phyloP scores from a whole-genome alignment of 2,797 vertebrate genomes.

The Phyllotis vaccarum region DNA sequence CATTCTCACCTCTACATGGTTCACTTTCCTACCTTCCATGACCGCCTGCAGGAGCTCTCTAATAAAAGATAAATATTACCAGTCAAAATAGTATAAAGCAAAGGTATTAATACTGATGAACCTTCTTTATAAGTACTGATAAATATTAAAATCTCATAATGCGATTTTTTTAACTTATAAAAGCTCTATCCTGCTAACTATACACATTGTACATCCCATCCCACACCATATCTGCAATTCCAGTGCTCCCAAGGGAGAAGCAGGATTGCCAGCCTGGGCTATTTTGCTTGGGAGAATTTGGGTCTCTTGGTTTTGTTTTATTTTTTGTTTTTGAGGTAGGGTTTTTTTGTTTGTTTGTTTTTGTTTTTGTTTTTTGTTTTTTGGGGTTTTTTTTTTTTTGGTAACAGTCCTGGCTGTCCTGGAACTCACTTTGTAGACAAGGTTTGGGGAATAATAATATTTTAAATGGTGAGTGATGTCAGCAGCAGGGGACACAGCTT shows the following conservation, averaged over 20 bases:
- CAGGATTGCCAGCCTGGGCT: not conserved
- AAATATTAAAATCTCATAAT: not conserved
- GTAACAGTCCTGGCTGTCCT: not conserved
- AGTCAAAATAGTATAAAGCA: not conserved
- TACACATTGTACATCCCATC: not conserved
- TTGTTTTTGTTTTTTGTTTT: not conserved
- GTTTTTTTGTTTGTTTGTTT: not conserved
- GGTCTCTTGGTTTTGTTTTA: not conserved
- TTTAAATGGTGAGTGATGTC: conserved; percentile 33
- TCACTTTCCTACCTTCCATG: not conserved
- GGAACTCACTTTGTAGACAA: not conserved
- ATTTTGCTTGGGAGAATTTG: not conserved
- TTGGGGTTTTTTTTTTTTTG: not conserved
- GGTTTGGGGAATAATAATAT: not conserved
- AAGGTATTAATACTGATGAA: not conserved
- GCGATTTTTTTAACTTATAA: not conserved
- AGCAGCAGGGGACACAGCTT: not conserved
- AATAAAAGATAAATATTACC: not conserved
- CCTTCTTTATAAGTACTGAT: not conserved
- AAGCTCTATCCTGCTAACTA: not conserved
- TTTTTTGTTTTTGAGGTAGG: not conserved
- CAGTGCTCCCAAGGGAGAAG: not conserved
- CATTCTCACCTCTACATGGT: not conserved
- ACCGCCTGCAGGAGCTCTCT: not conserved
- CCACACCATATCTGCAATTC: not conserved